phyloP scores from a whole-genome alignment of 2,888 invertebrate genomes.

The Phalangium opilio region DNA sequence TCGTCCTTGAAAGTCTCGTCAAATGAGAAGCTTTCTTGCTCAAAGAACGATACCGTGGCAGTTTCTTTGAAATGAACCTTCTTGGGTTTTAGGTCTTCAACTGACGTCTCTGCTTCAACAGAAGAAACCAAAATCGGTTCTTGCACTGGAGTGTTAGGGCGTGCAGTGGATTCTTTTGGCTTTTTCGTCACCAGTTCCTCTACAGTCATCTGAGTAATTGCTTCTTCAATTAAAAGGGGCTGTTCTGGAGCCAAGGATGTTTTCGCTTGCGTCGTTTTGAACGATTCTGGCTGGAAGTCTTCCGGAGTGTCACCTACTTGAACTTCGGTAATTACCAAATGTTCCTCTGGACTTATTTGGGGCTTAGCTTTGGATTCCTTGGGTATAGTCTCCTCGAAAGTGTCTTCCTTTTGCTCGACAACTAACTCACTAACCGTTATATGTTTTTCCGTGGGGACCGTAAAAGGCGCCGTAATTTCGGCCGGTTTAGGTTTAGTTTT shows the following conservation, averaged over 20 bases:
- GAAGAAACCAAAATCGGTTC: background rate
- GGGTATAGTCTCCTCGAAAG: conserved; percentile 9
- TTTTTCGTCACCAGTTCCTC: no score
- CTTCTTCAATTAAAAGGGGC: conserved; percentile 15
- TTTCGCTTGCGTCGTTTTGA: conserved; percentile 7
- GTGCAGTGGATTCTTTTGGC: background rate
- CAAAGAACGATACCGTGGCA: no score
- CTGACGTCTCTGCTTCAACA: background rate
- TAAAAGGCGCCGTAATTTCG: conserved; percentile 10
- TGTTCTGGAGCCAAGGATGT: conserved; percentile 14
- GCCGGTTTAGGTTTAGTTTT: conserved; percentile 5
- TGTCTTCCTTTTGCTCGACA: conserved; percentile 8
- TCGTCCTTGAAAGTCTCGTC: no score
- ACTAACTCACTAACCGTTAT: conserved; percentile 12
- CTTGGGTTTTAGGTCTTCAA: background rate
- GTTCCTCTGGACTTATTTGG: conserved; percentile 11
- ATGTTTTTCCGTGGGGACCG: conserved; percentile 15
- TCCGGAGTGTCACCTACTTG: conserved; percentile 3
- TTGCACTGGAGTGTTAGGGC: conserved; percentile 4
- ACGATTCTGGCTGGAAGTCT: conserved; percentile 1
- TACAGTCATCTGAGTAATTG: no score
- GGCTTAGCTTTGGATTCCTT: conserved; percentile 4
- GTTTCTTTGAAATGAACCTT: no score
- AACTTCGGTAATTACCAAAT: conserved; percentile 40
- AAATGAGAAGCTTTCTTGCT: no score